These are phyloP conservation scores for Passer domesticus DNA, from an alignment of 2,113 vertebrate genomes.

Conservation along the genomic window DNA sequence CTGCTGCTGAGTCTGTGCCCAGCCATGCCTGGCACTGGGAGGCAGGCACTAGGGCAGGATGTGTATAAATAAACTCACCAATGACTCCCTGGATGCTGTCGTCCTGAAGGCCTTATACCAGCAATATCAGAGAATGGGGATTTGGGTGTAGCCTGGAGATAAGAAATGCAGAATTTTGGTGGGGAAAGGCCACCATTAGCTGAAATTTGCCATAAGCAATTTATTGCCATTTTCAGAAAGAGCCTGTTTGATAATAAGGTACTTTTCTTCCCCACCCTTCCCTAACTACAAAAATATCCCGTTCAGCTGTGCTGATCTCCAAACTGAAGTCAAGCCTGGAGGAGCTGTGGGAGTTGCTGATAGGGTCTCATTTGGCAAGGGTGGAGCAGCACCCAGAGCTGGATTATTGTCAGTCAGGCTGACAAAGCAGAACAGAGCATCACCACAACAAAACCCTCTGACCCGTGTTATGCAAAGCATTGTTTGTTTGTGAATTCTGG, in stretches of 20 bases:
- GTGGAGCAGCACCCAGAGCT: background rate
- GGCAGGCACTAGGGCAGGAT: background rate
- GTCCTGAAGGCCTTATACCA: background rate
- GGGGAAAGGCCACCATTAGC: background rate
- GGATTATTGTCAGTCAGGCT: background rate
- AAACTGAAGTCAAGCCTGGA: background rate
- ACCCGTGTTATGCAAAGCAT: background rate
- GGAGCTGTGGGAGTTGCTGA: background rate
- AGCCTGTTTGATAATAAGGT: background rate
- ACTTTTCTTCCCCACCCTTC: background rate
- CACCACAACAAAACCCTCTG: background rate
- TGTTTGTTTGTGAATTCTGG: background rate
- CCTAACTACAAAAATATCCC: background rate
- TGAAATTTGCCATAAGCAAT: background rate
- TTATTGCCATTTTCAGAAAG: background rate
- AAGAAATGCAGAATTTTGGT: background rate
- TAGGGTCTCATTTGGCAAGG: background rate
- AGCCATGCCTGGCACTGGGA: background rate
- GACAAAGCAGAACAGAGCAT: background rate
- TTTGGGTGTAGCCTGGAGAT: background rate
- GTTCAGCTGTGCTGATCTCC: background rate
- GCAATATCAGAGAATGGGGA: background rate
- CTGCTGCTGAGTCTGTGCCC: conserved; percentile 14
- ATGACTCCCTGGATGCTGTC: background rate
- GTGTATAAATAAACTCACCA: background rate